A percentile compares a stretch with the other conserved stretches of the same genome.
These are phyloP conservation scores for Drosophila barbarae DNA, from an alignment of 2,888 invertebrate genomes.

Conservation along the genomic window DNA sequence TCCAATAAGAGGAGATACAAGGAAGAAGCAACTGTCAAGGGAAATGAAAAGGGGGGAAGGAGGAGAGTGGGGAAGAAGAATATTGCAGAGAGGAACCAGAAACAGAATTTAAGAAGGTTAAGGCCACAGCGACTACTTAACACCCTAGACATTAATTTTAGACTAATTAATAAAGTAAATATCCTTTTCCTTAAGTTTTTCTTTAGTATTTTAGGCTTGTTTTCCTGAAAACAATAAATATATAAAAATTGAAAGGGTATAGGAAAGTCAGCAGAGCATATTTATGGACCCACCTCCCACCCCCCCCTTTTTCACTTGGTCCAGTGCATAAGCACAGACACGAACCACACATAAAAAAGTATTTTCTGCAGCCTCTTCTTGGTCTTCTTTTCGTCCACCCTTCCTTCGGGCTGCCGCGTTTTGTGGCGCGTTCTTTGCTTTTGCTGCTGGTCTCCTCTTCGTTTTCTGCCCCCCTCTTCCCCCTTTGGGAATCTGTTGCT, in stretches of 20 bases:
- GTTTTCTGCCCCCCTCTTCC: slow-evolving; percentile 3
- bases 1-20: slow-evolving; percentile 5
- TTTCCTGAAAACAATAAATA: no score
- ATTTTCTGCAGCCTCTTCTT: slow-evolving; percentile 13
- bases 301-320: slow-evolving; percentile 10
- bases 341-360: slow-evolving; percentile 47
- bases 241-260: neutral
- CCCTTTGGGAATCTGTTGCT: slow-evolving; percentile 65
- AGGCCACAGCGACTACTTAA: no score
- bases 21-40: slow-evolving; percentile 6
- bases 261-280: neutral
- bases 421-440: slow-evolving; percentile 10
- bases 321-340: slow-evolving; percentile 50
- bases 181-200: neutral
- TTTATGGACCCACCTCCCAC: neutral
- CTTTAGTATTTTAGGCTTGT: no score
- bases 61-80: neutral
- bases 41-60: neutral
- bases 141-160: neutral
- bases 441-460: slow-evolving; percentile 10
- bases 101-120: neutral
- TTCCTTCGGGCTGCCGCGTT: slow-evolving; percentile 21
- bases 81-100: neutral
- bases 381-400: slow-evolving; percentile 10
- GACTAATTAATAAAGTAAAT: neutral